phyloP scores from a whole-genome alignment of 2,797 vertebrate species.

The Sitta carolinensis region DNA sequence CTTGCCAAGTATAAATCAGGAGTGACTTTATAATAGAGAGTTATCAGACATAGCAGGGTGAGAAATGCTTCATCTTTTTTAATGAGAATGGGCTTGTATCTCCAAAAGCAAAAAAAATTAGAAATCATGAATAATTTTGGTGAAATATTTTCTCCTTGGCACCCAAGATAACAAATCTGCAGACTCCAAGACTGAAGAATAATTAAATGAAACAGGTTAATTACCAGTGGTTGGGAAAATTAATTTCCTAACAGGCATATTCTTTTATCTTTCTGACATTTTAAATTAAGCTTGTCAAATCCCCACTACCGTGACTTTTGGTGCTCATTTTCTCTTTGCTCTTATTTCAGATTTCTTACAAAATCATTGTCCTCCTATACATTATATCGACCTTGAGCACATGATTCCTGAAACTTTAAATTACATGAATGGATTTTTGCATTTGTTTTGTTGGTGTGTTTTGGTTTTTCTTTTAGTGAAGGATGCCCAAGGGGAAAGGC shows the following conservation, averaged over 20 bases:
- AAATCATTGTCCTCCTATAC: neutral
- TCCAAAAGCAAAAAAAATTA: neutral
- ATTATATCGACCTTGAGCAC: neutral
- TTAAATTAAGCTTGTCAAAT: neutral
- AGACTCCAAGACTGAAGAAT: neutral
- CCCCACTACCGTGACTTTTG: neutral
- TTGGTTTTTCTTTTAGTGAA: neutral
- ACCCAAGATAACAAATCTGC: neutral
- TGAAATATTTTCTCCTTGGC: neutral
- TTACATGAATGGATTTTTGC: neutral
- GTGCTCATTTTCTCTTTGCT: neutral
- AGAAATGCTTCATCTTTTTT: neutral
- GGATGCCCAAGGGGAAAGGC: neutral
- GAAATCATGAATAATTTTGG: neutral
- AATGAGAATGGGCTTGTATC: neutral
- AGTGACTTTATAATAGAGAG: neutral
- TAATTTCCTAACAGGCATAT: neutral
- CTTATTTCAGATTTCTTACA: neutral
- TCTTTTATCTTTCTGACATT: neutral
- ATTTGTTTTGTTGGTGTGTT: neutral
- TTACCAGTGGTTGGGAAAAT: neutral
- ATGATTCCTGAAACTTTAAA: neutral
- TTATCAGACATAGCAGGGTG: neutral
- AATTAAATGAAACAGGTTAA: neutral
- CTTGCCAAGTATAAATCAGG: neutral